Evolutionary conservation across 2,113 vertebrate species (phyloP).

Genomic region (Mohoua ochrocephala): DNA sequence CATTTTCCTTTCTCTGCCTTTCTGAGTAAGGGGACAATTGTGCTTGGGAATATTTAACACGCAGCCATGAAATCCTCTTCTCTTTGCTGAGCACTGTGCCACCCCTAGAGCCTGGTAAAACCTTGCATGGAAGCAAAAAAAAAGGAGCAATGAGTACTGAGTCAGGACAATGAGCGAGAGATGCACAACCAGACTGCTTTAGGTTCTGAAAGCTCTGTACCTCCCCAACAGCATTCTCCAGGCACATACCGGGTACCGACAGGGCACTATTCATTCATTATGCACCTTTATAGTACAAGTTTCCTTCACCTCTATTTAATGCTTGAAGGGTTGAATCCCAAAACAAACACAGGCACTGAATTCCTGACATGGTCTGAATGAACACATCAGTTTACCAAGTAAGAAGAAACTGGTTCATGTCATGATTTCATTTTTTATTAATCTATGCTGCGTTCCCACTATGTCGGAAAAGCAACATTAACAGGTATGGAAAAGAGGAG

Average conservation of each 20-base stretch:
- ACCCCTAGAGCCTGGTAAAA: background rate
- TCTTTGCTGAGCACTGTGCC: background rate
- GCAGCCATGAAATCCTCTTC: background rate
- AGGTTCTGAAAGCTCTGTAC: background rate
- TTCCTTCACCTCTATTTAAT: background rate
- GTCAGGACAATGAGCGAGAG: background rate
- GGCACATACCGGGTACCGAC: background rate
- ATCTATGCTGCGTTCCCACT: background rate
- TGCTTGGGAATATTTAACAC: background rate
- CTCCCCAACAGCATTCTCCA: background rate
- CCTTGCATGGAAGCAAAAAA: background rate
- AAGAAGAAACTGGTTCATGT: background rate
- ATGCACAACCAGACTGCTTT: background rate
- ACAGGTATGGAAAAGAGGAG: background rate
- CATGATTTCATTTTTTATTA: background rate
- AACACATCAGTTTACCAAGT: background rate
- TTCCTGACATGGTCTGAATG: background rate
- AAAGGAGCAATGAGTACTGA: background rate
- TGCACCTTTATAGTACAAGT: rapidly evolving
- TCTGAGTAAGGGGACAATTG: background rate
- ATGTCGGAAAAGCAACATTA: background rate
- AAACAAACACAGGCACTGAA: background rate
- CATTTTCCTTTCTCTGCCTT: background rate
- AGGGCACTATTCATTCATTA: background rate
- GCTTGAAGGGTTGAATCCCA: background rate